These are phyloP conservation scores for Rhinichthys osculus DNA, from an alignment of 2,797 vertebrate genomes.

Conservation along the genomic window DNA sequence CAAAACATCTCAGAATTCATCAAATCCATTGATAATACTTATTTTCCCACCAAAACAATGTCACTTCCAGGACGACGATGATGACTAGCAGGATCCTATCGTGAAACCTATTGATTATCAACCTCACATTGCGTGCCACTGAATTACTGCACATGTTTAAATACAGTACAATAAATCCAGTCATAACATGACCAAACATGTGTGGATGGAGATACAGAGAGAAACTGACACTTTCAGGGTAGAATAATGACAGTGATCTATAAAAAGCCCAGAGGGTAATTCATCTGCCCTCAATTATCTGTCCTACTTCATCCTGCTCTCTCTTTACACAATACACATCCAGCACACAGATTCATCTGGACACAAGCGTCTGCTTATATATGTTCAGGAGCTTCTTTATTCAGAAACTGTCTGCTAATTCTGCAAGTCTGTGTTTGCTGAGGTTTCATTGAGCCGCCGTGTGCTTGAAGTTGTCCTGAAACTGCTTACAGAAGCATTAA, in stretches of 20 bases:
- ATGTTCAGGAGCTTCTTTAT: neutral
- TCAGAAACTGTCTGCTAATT: neutral
- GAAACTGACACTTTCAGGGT: conserved; percentile 61
- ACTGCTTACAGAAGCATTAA: neutral
- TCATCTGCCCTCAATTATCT: conserved; percentile 62
- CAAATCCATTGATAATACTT: neutral
- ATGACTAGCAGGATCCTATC: too few relatives aligned
- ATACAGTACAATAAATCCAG: neutral
- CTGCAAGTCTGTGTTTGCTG: neutral
- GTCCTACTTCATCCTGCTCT: conserved; percentile 62
- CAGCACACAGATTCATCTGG: conserved; percentile 43
- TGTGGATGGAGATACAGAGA: conserved; percentile 39
- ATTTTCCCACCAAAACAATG: neutral
- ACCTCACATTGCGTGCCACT: neutral
- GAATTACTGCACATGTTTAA: neutral
- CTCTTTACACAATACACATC: conserved; percentile 47
- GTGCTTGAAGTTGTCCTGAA: neutral
- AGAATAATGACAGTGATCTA: conserved; percentile 66
- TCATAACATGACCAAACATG: neutral
- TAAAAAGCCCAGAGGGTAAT: conserved; percentile 66
- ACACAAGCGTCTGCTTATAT: neutral
- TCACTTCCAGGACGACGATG: neutral
- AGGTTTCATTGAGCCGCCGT: neutral
- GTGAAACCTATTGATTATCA: neutral
- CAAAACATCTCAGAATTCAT: neutral